phyloP scores from a whole-genome alignment of 64 coral and sea anemone genomes.

The Catalaphyllia jardinei region DNA sequence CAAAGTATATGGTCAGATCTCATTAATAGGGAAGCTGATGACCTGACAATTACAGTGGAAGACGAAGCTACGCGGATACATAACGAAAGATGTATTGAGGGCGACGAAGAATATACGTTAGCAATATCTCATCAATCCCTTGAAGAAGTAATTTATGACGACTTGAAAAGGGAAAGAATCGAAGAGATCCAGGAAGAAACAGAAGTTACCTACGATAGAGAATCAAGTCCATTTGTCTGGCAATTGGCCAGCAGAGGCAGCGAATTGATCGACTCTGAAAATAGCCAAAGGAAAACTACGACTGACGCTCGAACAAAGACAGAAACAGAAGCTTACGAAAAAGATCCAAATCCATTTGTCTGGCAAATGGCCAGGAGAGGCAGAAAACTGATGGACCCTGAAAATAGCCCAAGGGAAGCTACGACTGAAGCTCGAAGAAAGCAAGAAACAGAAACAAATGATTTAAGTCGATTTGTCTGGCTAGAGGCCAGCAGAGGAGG shows the following conservation, averaged over 20 bases:
- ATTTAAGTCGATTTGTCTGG: too few relatives aligned
- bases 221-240: neutral
- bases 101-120: neutral
- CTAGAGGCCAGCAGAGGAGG: too few relatives aligned
- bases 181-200: neutral
- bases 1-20: too few relatives aligned
- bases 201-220: neutral
- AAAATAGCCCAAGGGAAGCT: neutral
- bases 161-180: neutral
- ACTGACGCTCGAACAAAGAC: neutral
- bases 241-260: neutral
- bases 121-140: neutral
- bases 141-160: neutral
- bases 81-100: conserved; percentile 12
- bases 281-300: neutral
- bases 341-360: too few relatives aligned
- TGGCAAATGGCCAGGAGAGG: too few relatives aligned
- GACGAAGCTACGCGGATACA: neutral
- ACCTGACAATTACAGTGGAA: neutral
- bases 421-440: neutral
- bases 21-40: neutral
- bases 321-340: neutral
- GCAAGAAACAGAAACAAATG: neutral
- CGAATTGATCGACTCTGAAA: neutral
- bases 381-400: neutral